Evolutionary conservation across 2,888 invertebrate genomes (phyloP), one percentile per base, ranked within the genome.

Genomic region (Phaedon cochleariae): DNA sequence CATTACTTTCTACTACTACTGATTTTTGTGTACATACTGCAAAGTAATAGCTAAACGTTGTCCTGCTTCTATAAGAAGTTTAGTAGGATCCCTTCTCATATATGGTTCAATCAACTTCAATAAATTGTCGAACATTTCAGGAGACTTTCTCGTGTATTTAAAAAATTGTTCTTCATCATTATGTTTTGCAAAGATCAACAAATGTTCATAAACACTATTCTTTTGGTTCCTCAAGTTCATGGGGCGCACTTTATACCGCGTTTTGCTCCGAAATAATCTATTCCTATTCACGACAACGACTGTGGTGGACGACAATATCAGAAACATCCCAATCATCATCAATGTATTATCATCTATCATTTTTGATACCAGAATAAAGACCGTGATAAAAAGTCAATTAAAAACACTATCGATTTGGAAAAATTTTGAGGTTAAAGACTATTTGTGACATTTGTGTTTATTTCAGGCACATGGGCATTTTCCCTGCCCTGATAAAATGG

Each of bases 111-210:
- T 12, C 5, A 53, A 5, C 12, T n/a, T 21, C 22, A 62, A 29
- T 10, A 62, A 17, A 29, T 62, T 12, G 2, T 58, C 52, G 49
- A 62, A 62, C 52, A 58, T 37, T 29, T 62, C 51, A 26, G 57
- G 62, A 37, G 62, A 51, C 62, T 57, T 62, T 29, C 57, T 55
- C 1, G 57, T 49, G 18, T 62, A 62, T 51, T 62, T 51, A 18
- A 62, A 62, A 29, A 57, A 62, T 22, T 58, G 29, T 15, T 58
- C 81, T 9, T 2, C 18, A 1, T 48, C 48, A 9, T 48, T 15
- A 9, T 7, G 21, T 51, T 51, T 22, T 5, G 49, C 49, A 51
- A 22, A 51, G 1, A 22, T 21, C 1, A 51, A 15, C 15, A 22
- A 51, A 22, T 52, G 26, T 15, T 52, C 1, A 29, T 52, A 29